phyloP scores from a whole-genome alignment of 2,888 invertebrate species.

The Thelaira solivaga region DNA sequence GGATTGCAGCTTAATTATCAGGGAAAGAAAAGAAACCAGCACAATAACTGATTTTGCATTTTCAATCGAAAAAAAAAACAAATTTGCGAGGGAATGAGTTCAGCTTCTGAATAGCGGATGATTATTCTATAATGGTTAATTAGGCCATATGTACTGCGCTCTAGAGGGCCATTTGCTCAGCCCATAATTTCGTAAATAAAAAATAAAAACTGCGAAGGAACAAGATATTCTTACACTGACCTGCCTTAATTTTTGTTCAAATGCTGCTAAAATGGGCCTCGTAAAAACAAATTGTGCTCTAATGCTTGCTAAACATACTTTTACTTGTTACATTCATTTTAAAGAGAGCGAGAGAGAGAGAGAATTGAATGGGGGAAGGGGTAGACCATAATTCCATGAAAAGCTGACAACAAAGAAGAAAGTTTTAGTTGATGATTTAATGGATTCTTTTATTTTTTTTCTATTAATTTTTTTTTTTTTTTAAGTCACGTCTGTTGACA shows the following conservation, averaged over 20 bases:
- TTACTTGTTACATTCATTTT: background rate
- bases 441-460: background rate
- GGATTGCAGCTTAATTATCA: background rate
- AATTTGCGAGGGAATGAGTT: too few species aligned
- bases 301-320: background rate
- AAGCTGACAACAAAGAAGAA: constrained; percentile 38
- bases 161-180: too few species aligned
- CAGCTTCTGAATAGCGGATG: too few species aligned
- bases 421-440: constrained; percentile 7
- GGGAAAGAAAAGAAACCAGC: background rate
- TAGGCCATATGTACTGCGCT: too few species aligned
- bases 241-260: background rate
- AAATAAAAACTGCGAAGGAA: too few species aligned
- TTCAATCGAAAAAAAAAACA: too few species aligned
- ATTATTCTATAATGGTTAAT: too few species aligned
- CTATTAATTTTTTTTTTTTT: constrained; percentile 1
- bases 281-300: background rate
- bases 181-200: too few species aligned
- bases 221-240: too few species aligned
- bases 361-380: constrained; percentile 7
- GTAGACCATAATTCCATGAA: constrained; percentile 45
- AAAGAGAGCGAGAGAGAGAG: background rate
- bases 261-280: background rate
- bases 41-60: background rate
- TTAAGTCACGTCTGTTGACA: constrained; percentile 61